Conservation (phyloP, 2,113 vertebrate genomes). For the Marmota flaviventris region DNA sequence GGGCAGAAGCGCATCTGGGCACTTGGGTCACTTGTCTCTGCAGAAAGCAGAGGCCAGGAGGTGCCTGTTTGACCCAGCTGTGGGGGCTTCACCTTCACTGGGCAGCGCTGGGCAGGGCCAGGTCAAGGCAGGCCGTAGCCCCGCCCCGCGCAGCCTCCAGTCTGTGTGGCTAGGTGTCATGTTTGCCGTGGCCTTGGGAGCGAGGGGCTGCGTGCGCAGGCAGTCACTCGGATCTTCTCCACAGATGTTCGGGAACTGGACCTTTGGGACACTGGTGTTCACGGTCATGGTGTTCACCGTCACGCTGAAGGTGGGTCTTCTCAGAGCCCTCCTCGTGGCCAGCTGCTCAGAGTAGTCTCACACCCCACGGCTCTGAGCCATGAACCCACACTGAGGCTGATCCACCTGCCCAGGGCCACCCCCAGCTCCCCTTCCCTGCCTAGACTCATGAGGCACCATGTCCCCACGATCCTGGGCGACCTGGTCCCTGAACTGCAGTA, state of each 20-base stretch:
- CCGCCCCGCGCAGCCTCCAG: not conserved
- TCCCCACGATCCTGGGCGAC: not conserved
- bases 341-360: too few species aligned
- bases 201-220: not conserved
- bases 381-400: fast-evolving
- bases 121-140: not conserved
- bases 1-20: fast-evolving
- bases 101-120: fast-evolving
- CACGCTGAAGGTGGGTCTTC: constrained; percentile 94
- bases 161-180: too few species aligned
- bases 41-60: not conserved
- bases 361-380: not conserved
- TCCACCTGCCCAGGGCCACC: not conserved
- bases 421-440: not conserved
- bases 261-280: constrained; percentile 97
- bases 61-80: not conserved
- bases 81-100: not conserved
- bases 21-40: fast-evolving
- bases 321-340: fast-evolving
- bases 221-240: constrained; percentile 57
- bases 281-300: constrained; percentile 97
- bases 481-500: not conserved
- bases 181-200: not conserved
- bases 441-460: not conserved
- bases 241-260: constrained; percentile 99